Percentiles rank a stretch among this genome's conserved stretches.
These are phyloP conservation scores for Azemiops feae DNA, from an alignment of 2,113 vertebrate species.

Conservation along the genomic window DNA sequence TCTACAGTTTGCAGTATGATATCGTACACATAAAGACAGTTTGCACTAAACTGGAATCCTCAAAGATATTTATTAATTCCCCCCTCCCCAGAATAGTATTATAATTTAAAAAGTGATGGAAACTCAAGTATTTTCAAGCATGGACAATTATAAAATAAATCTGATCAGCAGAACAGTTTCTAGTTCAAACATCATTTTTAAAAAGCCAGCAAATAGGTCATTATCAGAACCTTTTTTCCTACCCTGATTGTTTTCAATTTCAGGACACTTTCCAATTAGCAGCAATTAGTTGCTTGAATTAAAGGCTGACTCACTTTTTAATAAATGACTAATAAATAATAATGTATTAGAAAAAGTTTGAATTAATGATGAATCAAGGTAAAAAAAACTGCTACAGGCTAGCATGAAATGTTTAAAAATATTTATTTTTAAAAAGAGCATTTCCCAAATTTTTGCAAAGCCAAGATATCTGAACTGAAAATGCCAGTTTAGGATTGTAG, in stretches of 20 bases:
- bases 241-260: background rate
- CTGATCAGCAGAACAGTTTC: background rate
- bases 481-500: too few species aligned
- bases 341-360: background rate
- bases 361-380: background rate
- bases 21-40: background rate
- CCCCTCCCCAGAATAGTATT: background rate
- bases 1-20: background rate
- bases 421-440: background rate
- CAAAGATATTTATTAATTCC: background rate
- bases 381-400: background rate
- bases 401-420: background rate
- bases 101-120: background rate
- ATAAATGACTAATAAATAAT: background rate
- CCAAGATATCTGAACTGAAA: background rate
- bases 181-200: background rate
- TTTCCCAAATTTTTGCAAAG: background rate
- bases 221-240: background rate
- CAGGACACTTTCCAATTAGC: background rate
- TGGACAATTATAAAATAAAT: background rate
- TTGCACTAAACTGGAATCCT: background rate
- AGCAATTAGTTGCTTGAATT: background rate
- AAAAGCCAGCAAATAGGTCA: background rate
- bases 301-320: background rate
- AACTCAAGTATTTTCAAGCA: too few species aligned